Evolutionary conservation across 2,888 invertebrate genomes (phyloP), one percentile per base, ranked within the genome.

Genomic region (Coelinius sp.): DNA sequence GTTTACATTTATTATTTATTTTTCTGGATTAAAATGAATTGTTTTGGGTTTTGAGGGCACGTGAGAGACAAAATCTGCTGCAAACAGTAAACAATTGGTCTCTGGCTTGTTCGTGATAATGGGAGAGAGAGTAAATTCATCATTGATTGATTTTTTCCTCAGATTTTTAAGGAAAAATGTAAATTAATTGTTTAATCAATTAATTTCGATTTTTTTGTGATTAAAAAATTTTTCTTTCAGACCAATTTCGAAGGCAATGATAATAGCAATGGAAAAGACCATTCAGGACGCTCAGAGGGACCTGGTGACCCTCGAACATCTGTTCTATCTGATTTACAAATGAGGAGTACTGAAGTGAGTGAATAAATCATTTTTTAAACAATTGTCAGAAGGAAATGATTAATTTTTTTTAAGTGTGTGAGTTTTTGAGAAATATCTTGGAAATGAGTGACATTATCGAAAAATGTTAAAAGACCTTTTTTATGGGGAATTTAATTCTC

Each of bases 281-380:
- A 74, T 25, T 73, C 80, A 27, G 70, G 71, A 27, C 68, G 75
- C 10, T 76, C 77, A 24, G 77, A 77, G 31, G 82, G 77, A 72
- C 76, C 78, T 71, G 81, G 82, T 44, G 83, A 83, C 67, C 82
- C 83, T 25, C 79, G 79, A 53, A 80, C 83, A 10, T 85, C 86
- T 12, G 76, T 83, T 52, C 74, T 86, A 52, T 85, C 85, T 4
- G 85, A 86, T 68, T 76, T 86, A 44, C 84, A 85, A 46, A 68
- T 86, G 68, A 83, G 85, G 35, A 87, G 86, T 69, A 85, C 85
- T 20, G 87, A 87, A 78, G 87, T 87, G 80, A 83, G 72, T 68
- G 63, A 3, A 66, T 56, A 27, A 44, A 31, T 46, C n/a, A 70
- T 49, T 46, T 2, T n/a, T 0, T 38, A n/a, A 41, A n/a, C 7